These are phyloP conservation scores for Chaetoderma sp. DNA, from an alignment of 2,888 invertebrate species.

Conservation along the genomic window DNA sequence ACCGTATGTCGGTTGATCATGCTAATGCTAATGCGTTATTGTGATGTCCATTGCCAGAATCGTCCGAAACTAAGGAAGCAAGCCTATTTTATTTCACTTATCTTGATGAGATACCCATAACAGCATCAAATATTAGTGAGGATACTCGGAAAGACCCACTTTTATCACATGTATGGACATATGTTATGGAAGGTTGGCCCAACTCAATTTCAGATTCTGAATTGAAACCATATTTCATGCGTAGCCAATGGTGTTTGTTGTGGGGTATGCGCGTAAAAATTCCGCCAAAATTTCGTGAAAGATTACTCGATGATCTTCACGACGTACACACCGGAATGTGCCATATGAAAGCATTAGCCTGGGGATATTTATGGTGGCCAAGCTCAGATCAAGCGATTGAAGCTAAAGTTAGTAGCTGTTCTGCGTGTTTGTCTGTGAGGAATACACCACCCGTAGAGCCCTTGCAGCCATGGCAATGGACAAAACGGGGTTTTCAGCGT, in stretches of 20 bases:
- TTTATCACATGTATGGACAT: not conserved
- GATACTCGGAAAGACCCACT: not conserved
- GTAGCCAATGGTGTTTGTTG: not conserved
- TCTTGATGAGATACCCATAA: not conserved
- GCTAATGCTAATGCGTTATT: slow-evolving; percentile 6
- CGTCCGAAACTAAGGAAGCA: slow-evolving; percentile 7
- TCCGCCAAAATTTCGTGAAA: not conserved
- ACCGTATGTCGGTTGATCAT: not conserved
- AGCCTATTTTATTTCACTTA: not conserved
- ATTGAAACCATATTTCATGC: not conserved
- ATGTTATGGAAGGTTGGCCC: not conserved
- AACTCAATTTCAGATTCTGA: not conserved
- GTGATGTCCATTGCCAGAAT: not conserved
- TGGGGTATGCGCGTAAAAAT: slow-evolving; percentile 8
- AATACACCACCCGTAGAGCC: slow-evolving; percentile 18
- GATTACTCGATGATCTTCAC: not conserved
- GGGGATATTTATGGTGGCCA: too few species aligned
- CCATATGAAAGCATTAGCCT: slow-evolving; percentile 80
- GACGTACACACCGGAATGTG: not conserved
- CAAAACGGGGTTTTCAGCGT: slow-evolving; percentile 13
- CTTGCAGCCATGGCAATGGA: slow-evolving; percentile 26
- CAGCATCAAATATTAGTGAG: not conserved
- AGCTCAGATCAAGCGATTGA: slow-evolving; percentile 1
- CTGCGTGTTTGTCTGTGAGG: slow-evolving; percentile 2
- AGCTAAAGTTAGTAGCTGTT: not conserved